Evolutionary conservation across 64 coral and sea anemone species (phyloP), one percentile per base, ranked within the genome.

Genomic region (Astreopora myriophthalma): DNA sequence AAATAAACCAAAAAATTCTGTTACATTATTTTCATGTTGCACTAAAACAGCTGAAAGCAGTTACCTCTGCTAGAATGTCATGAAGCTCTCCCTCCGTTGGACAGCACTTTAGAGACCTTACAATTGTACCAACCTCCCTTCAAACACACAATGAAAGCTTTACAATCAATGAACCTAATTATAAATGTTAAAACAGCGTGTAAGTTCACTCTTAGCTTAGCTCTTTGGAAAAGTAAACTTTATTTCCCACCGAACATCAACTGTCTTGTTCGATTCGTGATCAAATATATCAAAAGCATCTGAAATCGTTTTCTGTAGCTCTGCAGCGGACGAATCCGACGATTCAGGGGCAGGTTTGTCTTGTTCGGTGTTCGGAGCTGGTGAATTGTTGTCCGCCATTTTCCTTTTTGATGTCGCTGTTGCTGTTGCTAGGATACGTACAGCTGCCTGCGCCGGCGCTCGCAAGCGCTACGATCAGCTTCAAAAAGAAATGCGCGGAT

Each of bases 251-350:
- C 97, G 93, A 32, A 99, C 90, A 60, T 99, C 97, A n/a, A 99
- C 97, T 86, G 97, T 99, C 89, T 99, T 99, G 75, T 99, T 99
- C 61, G 97, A 90, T 95, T 99, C 97, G 26, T 99, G 97, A 77
- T 99, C 97, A 85, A 99, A 99, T 82, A 96, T 99, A 80, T 99
- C 97, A 87, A 99, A 99, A 68, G 97, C 87, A 73, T 95, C 94
- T 68, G 94, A 73, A 84, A 99, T 99, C 46, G 72, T 93, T 69
- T 99, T 99, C 46, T 96, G 97, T 33, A 99, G 57, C 34, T 95
- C 91, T 36, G 97, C 91, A 76, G 94, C 94, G 71, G 85, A 71
- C 9, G 85, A 86, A 88, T 99, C 97, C 3, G 77, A 70, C 39
- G 49, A 72, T 68, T 99, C 97, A 11, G 71, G n/a, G 3, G 71